These are phyloP conservation scores for Patella depressa DNA, from an alignment of 2,888 invertebrate species.

Conservation along the genomic window DNA sequence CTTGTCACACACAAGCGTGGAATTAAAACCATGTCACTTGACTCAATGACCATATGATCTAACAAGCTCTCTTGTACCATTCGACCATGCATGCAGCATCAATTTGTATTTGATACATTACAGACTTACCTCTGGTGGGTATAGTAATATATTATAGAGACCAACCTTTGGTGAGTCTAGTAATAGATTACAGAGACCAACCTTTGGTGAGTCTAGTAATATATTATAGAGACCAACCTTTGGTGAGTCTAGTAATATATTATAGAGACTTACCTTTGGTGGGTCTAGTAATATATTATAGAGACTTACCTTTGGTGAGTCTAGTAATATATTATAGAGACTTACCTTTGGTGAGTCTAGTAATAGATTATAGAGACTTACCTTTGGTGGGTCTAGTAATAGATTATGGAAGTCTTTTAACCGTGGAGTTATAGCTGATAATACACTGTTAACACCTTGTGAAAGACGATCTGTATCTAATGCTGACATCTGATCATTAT, in stretches of 20 bases:
- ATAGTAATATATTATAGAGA: no score
- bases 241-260: background rate
- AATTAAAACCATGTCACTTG: no score
- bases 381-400: constrained; percentile 80
- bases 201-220: background rate
- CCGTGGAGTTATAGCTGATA: constrained; percentile 78
- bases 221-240: background rate
- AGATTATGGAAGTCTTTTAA: constrained; percentile 81
- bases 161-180: background rate
- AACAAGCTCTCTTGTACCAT: no score
- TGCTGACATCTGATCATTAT: constrained; percentile 66
- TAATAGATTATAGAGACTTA: constrained; percentile 57
- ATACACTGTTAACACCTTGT: constrained; percentile 77
- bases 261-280: no score
- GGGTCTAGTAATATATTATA: background rate
- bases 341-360: background rate
- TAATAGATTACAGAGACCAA: background rate
- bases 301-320: no score
- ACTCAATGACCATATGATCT: no score
- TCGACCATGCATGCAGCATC: no score
- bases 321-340: no score
- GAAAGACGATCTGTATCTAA: constrained; percentile 75
- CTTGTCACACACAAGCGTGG: no score
- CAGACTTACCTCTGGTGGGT: no score
- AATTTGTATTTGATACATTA: no score